These are phyloP conservation scores for Oenanthe oenanthe DNA, from an alignment of 2,113 vertebrate genomes.

Conservation along the genomic window DNA sequence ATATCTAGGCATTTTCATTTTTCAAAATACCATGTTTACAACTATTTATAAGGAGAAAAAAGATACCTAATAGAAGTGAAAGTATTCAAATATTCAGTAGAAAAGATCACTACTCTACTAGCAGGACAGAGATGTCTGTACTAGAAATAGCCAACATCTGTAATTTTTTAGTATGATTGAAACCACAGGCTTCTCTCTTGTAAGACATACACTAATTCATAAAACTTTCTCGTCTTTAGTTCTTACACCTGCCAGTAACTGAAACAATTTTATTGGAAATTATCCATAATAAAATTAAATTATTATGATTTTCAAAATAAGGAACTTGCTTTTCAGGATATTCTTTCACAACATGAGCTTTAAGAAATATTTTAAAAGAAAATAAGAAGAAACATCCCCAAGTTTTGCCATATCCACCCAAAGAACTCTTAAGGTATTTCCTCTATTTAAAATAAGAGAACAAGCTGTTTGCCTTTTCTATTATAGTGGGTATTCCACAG, in stretches of 20 bases:
- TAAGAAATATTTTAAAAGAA: neutral
- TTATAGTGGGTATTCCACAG: neutral
- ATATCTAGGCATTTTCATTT: neutral
- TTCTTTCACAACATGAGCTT: neutral
- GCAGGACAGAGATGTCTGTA: neutral
- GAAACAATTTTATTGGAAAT: neutral
- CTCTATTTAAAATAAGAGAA: neutral
- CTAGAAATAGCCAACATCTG: neutral
- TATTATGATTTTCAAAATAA: neutral
- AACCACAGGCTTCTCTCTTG: neutral
- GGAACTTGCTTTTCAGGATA: neutral
- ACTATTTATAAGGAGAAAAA: neutral
- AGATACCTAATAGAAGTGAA: neutral
- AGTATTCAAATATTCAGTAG: neutral
- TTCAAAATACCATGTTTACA: neutral
- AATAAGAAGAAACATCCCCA: accelerated
- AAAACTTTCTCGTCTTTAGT: neutral
- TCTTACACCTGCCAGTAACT: neutral
- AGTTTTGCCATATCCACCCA: neutral
- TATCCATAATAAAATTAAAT: neutral
- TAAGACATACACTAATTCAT: neutral
- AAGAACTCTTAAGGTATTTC: neutral
- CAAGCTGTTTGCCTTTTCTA: neutral
- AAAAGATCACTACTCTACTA: neutral
- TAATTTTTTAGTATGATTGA: neutral